A percentile compares a stretch with the other conserved stretches of the same genome.
Evolutionary conservation across 1,140 invertebrate species (phyloP).

Genomic region (Trichoplusia ni): DNA sequence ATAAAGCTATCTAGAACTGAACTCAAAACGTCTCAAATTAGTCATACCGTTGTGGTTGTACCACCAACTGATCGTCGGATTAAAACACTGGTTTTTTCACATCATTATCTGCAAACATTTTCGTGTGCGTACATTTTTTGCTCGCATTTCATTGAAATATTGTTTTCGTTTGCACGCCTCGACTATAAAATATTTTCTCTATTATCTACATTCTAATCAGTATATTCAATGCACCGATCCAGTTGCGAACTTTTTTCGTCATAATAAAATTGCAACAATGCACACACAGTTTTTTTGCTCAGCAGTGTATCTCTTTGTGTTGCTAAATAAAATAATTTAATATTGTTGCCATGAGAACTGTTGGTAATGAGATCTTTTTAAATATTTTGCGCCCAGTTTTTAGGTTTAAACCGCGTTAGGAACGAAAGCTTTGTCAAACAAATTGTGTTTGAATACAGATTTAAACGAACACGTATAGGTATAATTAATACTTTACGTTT

Average conservation of each 20-base stretch:
- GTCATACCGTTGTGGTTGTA: background rate
- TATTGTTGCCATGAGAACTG: background rate
- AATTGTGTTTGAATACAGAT: too few species aligned
- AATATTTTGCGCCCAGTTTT: too few species aligned
- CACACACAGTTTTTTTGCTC: background rate
- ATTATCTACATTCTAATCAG: slow-evolving; percentile 27
- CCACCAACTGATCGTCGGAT: background rate
- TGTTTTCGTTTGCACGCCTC: slow-evolving; percentile 27
- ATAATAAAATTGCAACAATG: slow-evolving; percentile 20
- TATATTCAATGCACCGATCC: slow-evolving; percentile 17
- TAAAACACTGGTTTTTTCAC: background rate
- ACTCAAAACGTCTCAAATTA: background rate
- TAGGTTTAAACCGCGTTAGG: too few species aligned
- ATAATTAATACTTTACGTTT: too few species aligned
- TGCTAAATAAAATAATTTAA: background rate
- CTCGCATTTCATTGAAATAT: slow-evolving; percentile 10
- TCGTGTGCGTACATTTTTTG: slow-evolving; percentile 13
- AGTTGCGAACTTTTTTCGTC: slow-evolving; percentile 10
- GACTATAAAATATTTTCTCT: slow-evolving; percentile 28
- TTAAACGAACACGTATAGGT: too few species aligned
- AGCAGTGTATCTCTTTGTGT: background rate
- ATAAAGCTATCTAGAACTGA: too few species aligned
- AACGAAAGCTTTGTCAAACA: too few species aligned
- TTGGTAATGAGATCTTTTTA: background rate
- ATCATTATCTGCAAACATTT: slow-evolving; percentile 9